Evolutionary conservation across 2,888 invertebrate genomes (phyloP).

Genomic region (Emmelina monodactyla): DNA sequence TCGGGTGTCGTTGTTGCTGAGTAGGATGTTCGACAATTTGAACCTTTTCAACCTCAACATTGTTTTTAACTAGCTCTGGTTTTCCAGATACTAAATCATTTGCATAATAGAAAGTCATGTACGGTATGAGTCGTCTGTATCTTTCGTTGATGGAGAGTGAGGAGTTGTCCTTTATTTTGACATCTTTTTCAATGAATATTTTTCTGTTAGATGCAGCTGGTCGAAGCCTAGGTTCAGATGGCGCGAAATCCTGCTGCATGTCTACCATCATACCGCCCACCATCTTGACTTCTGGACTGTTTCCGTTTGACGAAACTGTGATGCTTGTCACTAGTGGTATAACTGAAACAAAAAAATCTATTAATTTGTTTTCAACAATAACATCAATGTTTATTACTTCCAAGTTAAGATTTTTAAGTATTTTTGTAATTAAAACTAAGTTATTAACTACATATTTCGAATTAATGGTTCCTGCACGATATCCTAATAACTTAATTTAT

Average conservation of each 20-base stretch:
- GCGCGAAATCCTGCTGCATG: slow-evolving; percentile 34
- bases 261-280: slow-evolving; percentile 42
- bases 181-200: slow-evolving; percentile 18
- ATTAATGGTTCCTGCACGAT: background rate
- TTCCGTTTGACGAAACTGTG: slow-evolving; percentile 57
- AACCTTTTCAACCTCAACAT: slow-evolving; percentile 50
- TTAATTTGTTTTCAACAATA: background rate
- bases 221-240: no score
- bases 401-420: background rate
- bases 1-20: slow-evolving; percentile 35
- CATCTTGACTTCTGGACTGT: slow-evolving; percentile 57
- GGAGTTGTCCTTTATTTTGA: slow-evolving; percentile 26
- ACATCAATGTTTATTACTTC: background rate
- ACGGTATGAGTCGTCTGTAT: slow-evolving; percentile 80
- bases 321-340: slow-evolving; percentile 38
- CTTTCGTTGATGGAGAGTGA: slow-evolving; percentile 69
- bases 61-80: slow-evolving; percentile 28
- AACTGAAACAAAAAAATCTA: slow-evolving; percentile 42
- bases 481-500: background rate
- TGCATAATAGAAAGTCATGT: slow-evolving; percentile 81
- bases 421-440: background rate
- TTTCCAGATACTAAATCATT: slow-evolving; percentile 61
- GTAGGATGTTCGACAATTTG: slow-evolving; percentile 37
- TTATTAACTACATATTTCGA: background rate
- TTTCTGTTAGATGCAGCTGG: slow-evolving; percentile 21